Base-by-base conservation (phyloP, 2,888 invertebrate species). In the Andrena fulva region DNA sequence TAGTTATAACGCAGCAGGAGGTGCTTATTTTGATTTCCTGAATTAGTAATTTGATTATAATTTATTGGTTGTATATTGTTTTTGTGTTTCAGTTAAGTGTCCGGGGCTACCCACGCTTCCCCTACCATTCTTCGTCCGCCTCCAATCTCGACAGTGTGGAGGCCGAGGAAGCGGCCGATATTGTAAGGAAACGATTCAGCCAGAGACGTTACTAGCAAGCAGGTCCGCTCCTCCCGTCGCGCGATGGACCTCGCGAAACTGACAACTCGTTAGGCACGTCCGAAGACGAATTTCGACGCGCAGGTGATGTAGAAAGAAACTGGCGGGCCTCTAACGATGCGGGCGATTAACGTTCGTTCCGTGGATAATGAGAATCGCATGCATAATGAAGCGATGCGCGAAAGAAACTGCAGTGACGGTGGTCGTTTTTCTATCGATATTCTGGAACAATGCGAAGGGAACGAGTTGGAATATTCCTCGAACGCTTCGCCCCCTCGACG, bases 311-410 rank as follows among this genome's bases (percentile, higher is more conserved):
- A 33, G 50, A 60, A 72, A 77, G 35, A 27, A 16, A 62, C 48
- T 7, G 42, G 16, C 33, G 63, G 7, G 16, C 24, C 56, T 31
- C 56, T 68, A 77, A 81, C 69, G 78, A 78, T 52, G 73, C 52
- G 59, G 69, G 42, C 78, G 72, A 78, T 81, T 81, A 81, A 78
- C 72, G 81, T 69, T 73, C 68, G 69, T 72, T 69, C 72, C 35
- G 16, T 64, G 63, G 60, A 69, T 78, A 81, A 78, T 69, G 76
- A 70, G 78, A 74, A 62, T 68, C 56, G 80, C 77, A 68, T 68
- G 78, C 73, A 81, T 78, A 81, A 81, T 69, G 69, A 81, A 75
- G 74, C 67, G 74, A 29, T 35, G 72, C 68, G 27, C 31, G 63
- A 67, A 80, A 77, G 60, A 68, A 78, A 24, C 35, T 6, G 20